These are phyloP conservation scores for Athalia circularis DNA, from an alignment of 2,888 invertebrate species.

Conservation along the genomic window DNA sequence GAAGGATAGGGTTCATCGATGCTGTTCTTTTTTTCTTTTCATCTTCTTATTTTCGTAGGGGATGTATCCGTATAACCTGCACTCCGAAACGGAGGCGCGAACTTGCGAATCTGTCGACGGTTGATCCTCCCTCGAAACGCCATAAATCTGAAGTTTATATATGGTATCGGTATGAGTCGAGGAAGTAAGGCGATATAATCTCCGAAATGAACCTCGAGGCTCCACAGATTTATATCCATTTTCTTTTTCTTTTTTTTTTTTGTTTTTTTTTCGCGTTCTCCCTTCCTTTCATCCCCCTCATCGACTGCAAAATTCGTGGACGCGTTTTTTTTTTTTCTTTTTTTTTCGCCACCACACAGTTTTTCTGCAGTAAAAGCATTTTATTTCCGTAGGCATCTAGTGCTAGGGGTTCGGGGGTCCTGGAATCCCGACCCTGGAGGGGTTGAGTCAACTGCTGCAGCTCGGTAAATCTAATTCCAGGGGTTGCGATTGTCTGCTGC, in stretches of 20 bases:
- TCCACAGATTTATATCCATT: slow-evolving; percentile 32
- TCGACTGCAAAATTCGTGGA: not conserved
- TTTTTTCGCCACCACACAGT: no score
- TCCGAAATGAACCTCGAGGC: slow-evolving; percentile 25
- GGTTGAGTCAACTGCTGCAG: slow-evolving; percentile 57
- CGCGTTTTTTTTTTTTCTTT: not conserved
- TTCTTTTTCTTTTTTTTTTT: not conserved
- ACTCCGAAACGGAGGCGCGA: slow-evolving; percentile 14
- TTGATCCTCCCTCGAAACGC: slow-evolving; percentile 18
- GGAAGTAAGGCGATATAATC: slow-evolving; percentile 38
- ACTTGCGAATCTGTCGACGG: slow-evolving; percentile 40
- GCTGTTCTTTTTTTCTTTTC: slow-evolving; percentile 15
- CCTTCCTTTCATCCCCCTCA: not conserved
- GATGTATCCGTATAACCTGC: not conserved
- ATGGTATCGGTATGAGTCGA: slow-evolving; percentile 16
- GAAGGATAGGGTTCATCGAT: slow-evolving; percentile 39
- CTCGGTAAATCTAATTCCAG: slow-evolving; percentile 62
- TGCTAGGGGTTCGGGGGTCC: not conserved
- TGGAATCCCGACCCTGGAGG: slow-evolving; percentile 23
- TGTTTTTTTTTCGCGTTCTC: not conserved
- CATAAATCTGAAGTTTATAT: slow-evolving; percentile 43
- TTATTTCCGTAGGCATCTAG: not conserved
- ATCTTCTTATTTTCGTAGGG: not conserved
- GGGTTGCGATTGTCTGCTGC: slow-evolving; percentile 63
- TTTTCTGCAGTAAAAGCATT: slow-evolving; percentile 31